phyloP scores from a whole-genome alignment of 2,797 vertebrate species.

The Characodon lateralis region DNA sequence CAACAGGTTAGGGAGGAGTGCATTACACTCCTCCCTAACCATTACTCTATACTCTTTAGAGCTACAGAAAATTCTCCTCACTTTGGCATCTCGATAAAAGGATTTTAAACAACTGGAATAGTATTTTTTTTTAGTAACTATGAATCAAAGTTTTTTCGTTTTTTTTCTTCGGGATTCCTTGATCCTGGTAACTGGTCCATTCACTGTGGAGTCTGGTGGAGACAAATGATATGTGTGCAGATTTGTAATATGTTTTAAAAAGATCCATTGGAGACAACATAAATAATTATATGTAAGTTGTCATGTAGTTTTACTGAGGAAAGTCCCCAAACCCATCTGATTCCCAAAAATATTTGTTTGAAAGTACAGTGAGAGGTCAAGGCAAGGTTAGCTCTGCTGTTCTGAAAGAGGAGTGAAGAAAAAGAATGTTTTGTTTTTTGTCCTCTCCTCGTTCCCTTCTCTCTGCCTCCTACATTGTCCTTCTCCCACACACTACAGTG shows the following conservation, averaged over 20 bases:
- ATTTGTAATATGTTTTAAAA: conserved; percentile 27
- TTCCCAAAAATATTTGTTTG: conserved; percentile 54
- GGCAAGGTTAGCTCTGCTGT: conserved; percentile 55
- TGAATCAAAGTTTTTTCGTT: neutral
- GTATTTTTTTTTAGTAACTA: neutral
- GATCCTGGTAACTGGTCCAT: neutral
- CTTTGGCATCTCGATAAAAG: neutral
- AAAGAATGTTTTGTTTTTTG: conserved; percentile 85
- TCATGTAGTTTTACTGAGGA: conserved; percentile 50
- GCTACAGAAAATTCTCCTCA: neutral
- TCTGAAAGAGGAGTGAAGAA: conserved; percentile 15
- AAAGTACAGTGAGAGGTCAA: conserved; percentile 73
- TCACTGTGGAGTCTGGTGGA: conserved; percentile 13
- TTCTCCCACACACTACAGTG: conserved; percentile 90
- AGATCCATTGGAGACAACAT: conserved; percentile 39
- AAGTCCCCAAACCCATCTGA: conserved; percentile 40
- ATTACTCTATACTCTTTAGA: neutral
- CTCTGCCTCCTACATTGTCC: conserved; percentile 70
- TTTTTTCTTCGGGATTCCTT: neutral
- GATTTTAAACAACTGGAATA: neutral
- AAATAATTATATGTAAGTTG: conserved; percentile 53
- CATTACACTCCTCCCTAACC: neutral
- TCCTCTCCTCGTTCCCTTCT: conserved; percentile 78
- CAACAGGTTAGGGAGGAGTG: neutral
- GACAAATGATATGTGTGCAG: neutral